Evolutionary conservation across 2,888 invertebrate species (phyloP).

Genomic region (Calameuta filiformis): DNA sequence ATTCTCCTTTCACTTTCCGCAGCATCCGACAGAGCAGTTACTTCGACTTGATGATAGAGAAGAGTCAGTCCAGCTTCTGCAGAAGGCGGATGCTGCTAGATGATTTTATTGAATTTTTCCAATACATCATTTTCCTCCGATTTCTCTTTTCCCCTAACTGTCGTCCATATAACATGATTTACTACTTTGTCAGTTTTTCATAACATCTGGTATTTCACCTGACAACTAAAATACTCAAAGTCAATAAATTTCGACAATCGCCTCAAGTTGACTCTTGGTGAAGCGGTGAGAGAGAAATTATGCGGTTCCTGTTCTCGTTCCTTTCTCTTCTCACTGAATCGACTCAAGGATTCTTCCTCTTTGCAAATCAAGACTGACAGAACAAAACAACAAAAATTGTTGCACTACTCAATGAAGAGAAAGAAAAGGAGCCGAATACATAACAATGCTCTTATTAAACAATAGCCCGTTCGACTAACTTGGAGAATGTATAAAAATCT

Average conservation of each 20-base stretch:
- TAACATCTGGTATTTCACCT: neutral
- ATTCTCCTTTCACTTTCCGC: constrained; percentile 55
- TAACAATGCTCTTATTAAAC: neutral
- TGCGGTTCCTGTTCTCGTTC: neutral
- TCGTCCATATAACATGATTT: neutral
- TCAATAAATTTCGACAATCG: neutral
- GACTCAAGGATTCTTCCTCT: neutral
- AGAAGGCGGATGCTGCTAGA: neutral
- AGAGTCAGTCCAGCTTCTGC: neutral
- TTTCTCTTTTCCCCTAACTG: neutral
- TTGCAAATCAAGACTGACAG: neutral
- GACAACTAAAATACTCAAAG: neutral
- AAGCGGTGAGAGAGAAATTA: neutral
- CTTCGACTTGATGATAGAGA: neutral
- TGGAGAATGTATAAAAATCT: neutral
- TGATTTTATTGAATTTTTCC: neutral
- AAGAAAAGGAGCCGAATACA: neutral
- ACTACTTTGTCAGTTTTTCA: neutral
- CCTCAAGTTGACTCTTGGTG: neutral
- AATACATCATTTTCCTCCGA: neutral
- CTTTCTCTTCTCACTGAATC: neutral
- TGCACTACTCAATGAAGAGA: neutral
- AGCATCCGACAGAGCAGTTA: constrained; percentile 20
- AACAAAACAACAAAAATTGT: neutral
- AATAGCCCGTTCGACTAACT: neutral